Conservation (phyloP, 1,140 invertebrate genomes). For the Pseudomyrmex dendroicus region DNA sequence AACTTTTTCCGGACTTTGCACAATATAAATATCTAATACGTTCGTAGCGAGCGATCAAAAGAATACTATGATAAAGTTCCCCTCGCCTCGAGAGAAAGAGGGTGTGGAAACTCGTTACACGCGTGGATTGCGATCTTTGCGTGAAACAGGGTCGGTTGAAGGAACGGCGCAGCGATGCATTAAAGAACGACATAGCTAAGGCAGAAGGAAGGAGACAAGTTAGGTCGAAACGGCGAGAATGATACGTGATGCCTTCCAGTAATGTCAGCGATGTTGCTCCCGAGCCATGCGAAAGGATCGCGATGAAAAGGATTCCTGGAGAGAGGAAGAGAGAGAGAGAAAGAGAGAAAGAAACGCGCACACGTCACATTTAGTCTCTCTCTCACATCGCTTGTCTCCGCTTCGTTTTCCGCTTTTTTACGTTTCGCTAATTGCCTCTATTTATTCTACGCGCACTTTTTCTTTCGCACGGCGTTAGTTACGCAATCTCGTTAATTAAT, state of each 20-base stretch:
- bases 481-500: constrained; percentile 70
- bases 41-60: constrained; percentile 39
- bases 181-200: constrained; percentile 17
- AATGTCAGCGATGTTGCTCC: neutral
- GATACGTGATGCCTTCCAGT: constrained; percentile 18
- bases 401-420: constrained; percentile 25
- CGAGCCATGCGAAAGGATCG: constrained; percentile 5
- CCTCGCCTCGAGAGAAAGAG: neutral
- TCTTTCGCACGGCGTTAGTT: constrained; percentile 48
- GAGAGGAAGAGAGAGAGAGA: no score
- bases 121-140: constrained; percentile 71
- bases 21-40: neutral
- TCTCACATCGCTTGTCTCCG: constrained; percentile 12
- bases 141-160: constrained; percentile 58
- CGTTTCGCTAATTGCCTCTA: constrained; percentile 65
- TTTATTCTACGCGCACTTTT: constrained; percentile 43
- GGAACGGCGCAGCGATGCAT: constrained; percentile 34
- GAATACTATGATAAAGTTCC: constrained; percentile 61
- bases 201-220: neutral
- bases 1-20: neutral
- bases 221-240: constrained; percentile 4
- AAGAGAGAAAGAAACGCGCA: neutral
- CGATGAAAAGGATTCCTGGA: constrained; percentile 21
- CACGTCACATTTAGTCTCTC: neutral
- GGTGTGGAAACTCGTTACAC: constrained; percentile 72